Base-by-base conservation (phyloP, 2,797 vertebrate species). In the Esox masquinongy region DNA sequence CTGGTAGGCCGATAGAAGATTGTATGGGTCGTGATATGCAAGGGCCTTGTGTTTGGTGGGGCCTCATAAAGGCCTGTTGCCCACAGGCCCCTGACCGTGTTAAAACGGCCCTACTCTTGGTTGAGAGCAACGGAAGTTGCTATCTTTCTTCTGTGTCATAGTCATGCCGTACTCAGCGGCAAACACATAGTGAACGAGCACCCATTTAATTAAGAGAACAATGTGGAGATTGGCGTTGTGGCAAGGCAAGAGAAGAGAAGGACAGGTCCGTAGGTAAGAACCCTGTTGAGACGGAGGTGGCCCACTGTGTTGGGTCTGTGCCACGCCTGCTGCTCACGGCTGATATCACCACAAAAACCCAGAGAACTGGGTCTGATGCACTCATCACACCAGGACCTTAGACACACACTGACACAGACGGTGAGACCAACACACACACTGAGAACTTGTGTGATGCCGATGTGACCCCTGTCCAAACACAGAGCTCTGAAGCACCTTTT, bases 141-240 rank as follows among this genome's bases (percentile, higher is more conserved):
- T n/a, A 34, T 79, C 64, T 36, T 63, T 43, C 22, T 19, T 11
- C 50, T 56, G 31, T 56, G 70, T 53, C 75, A 66, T 53, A 39
- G 61, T n/a, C 47, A 50, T 17, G 70, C 29, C 67, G 70, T 7
- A 71, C 68, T 70, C 67, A 68, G 64, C 16, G 50, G 29, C 29
- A 31, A 53, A 67, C 26, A 19, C 22, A 36, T 34, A 24, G 39
- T 47, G 26, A 70, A 64, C 34, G 11, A 2, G 4, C 53, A 63
- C 67, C 79, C 78, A 74, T 74, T 81, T 74, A 84, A 72, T 83
- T 80, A 83, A 77, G 75, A 74, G 26, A 73, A 78, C 79, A 76
- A 74, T 59, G 49, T 22, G 66, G 31, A 24, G 49, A 39, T 14
- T 59, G 49, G 66, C 7, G 12, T 69, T 36, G 36, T 70, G 49